A percentile compares a stretch with the other conserved stretches of the same genome.
Conservation (phyloP, 2,797 vertebrate genomes). For the Naso thynnoides region DNA sequence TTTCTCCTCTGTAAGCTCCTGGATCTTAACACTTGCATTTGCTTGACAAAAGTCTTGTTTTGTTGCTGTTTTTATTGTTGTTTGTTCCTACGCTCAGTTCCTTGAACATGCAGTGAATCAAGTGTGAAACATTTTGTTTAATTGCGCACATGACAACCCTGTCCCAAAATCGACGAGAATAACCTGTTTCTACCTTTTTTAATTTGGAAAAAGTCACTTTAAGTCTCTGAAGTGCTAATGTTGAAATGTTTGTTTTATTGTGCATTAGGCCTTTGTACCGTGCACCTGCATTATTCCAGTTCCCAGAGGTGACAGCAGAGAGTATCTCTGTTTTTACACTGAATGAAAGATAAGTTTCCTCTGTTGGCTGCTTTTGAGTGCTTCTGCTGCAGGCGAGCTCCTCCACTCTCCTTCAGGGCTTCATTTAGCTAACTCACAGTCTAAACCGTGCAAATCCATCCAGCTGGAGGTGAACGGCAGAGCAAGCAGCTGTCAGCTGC, state of each 20-base stretch:
- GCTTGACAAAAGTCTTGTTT: background rate
- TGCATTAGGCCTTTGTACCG: slow-evolving; percentile 25
- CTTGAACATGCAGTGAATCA: background rate
- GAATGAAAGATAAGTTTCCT: slow-evolving; percentile 59
- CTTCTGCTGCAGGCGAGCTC: slow-evolving; percentile 59
- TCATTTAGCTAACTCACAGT: slow-evolving; percentile 79
- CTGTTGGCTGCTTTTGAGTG: slow-evolving; percentile 55
- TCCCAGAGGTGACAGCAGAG: slow-evolving; percentile 62
- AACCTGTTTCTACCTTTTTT: slow-evolving; percentile 41
- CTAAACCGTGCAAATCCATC: slow-evolving; percentile 74
- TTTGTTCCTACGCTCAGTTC: background rate
- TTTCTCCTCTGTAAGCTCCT: background rate
- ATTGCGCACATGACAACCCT: slow-evolving; percentile 24
- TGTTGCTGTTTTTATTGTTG: background rate
- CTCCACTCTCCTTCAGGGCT: slow-evolving; percentile 71
- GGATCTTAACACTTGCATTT: background rate
- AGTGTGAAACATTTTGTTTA: slow-evolving; percentile 30
- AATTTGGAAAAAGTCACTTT: slow-evolving; percentile 18
- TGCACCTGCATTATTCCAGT: slow-evolving; percentile 28
- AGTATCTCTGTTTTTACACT: slow-evolving; percentile 53
- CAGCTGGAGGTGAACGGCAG: slow-evolving; percentile 71
- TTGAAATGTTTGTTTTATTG: slow-evolving; percentile 47
- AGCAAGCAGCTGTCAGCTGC: slow-evolving; percentile 68
- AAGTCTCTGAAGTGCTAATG: slow-evolving; percentile 29
- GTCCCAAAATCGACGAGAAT: slow-evolving; percentile 32